Base-by-base conservation (phyloP, 1,140 invertebrate species). In the Polypedilum vanderplanki region DNA sequence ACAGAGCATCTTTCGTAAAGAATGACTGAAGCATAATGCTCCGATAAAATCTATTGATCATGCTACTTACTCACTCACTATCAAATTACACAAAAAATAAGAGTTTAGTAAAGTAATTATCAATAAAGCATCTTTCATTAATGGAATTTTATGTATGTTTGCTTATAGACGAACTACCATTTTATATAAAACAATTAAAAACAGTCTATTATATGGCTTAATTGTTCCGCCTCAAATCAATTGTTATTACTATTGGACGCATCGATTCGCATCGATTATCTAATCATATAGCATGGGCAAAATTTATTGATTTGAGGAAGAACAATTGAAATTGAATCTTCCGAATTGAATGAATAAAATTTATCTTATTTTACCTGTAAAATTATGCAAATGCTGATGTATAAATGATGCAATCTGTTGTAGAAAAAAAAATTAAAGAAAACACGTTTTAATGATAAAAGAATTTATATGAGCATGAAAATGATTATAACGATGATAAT, bases 331-430 rank as follows among this genome's bases (percentile, higher is more conserved):
- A 57, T 57, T 57, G 46, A 57, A 57, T 57, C 46, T 57, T 57
- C 46, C 46, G 46, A 57, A 57, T 15, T 57, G 46, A 12, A 33
- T 33, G 24, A 33, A 33, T 33, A 5, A 33, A 33, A 33, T 33
- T 33, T 33, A 33, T 33, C 24, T 33, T 33, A 3, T 33, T 57
- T 70, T 70, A 70, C 65, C 65, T 70, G 65, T 70, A 70, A 18
- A 22, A 70, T 70, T 70, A 70, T 70, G 17, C 20, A 70, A 70
- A 70, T 70, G 65, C 65, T 70, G 65, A 70, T 70, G 17, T 17
- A 70, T 18, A 17, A 20, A 12, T 70, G 65, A 70, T 70, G 65
- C 18, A 70, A 70, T 70, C 65, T 70, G 65, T 18, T 18, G 4
- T 57, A 57, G 12, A 15, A n/a, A n/a, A 12, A 57, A 57, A 46